Evolutionary conservation across 2,888 invertebrate species (phyloP).

Genomic region (Macropis europaea): DNA sequence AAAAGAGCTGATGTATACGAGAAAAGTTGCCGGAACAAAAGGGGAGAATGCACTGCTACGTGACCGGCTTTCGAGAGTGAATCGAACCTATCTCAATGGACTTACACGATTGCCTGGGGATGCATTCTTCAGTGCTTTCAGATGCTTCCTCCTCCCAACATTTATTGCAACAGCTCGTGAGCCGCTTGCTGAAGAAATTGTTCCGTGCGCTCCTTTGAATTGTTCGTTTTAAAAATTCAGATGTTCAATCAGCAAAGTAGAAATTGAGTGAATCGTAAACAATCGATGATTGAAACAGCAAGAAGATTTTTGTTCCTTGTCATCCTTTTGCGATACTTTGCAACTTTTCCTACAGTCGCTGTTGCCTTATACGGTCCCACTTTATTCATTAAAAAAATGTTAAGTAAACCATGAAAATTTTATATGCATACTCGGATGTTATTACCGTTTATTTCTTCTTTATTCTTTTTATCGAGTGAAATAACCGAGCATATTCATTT

Average conservation of each 20-base stretch:
- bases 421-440: background rate
- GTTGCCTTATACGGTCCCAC: no score
- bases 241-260: no score
- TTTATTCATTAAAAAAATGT: no score
- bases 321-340: no score
- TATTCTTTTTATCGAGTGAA: no score
- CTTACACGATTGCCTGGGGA: background rate
- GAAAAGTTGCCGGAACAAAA: constrained; percentile 45
- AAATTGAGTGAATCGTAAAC: no score
- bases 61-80: constrained; percentile 40
- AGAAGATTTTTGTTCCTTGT: no score
- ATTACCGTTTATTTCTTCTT: background rate
- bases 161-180: background rate
- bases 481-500: background rate
- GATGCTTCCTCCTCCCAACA: background rate
- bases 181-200: background rate
- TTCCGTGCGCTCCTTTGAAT: no score
- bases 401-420: background rate
- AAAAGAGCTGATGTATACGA: constrained; percentile 44
- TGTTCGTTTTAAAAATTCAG: no score
- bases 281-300: no score
- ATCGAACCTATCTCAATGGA: constrained; percentile 30
- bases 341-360: no score
- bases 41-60: constrained; percentile 40
- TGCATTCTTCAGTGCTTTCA: background rate